These are phyloP conservation scores for Machimus atricapillus DNA, from an alignment of 2,888 invertebrate species.

Conservation along the genomic window DNA sequence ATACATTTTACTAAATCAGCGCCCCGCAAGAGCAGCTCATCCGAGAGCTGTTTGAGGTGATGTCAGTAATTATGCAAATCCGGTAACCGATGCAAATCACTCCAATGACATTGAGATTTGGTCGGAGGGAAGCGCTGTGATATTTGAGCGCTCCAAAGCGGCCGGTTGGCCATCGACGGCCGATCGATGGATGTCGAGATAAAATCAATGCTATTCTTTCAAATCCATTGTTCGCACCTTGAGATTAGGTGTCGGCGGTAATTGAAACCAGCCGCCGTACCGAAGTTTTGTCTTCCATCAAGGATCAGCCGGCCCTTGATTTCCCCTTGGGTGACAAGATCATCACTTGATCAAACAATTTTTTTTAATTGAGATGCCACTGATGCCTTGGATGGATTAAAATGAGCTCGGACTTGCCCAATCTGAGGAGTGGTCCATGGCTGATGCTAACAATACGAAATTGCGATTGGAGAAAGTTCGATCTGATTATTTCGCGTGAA, in stretches of 20 bases:
- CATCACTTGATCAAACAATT: not conserved
- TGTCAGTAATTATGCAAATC: constrained; percentile 34
- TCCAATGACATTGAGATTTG: constrained; percentile 23
- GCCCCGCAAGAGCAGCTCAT: not conserved
- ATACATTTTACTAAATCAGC: not conserved
- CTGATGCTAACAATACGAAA: not conserved
- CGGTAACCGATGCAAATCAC: constrained; percentile 26
- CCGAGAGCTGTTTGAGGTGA: constrained; percentile 13
- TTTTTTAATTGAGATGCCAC: not conserved
- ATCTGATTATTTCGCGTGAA: not conserved
- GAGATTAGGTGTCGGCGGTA: not conserved
- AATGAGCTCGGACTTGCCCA: not conserved
- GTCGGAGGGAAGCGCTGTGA: not conserved
- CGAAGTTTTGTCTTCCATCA: not conserved
- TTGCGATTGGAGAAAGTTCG: not conserved
- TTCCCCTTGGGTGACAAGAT: not conserved
- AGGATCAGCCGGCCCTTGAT: not conserved
- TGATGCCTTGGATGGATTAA: not conserved
- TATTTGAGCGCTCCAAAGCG: not conserved
- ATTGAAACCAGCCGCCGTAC: not conserved
- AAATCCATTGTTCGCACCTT: not conserved
- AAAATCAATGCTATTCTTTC: not conserved
- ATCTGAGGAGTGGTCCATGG: not conserved
- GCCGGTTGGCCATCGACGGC: not conserved
- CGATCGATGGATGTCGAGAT: constrained; percentile 16